Evolutionary conservation across 2,797 vertebrate genomes (phyloP), one percentile per base, ranked within the genome.

Genomic region (Aulostomus chinensis): DNA sequence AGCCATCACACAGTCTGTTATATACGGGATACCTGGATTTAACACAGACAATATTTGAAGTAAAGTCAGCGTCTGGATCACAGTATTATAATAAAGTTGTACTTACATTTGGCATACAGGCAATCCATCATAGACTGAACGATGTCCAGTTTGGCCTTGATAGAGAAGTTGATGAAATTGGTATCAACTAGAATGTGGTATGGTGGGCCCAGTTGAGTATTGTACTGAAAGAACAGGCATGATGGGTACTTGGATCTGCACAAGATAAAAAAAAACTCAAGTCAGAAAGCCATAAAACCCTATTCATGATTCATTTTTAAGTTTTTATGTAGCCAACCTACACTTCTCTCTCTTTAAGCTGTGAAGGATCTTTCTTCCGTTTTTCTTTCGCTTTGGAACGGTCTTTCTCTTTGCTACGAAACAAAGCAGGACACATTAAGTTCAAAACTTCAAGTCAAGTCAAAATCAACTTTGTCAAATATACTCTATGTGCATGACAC

Each of bases 101-200:
- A 49, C 94, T 94, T 76, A 98, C 97, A 99, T 68, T 99, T 99
- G 43, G 97, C 97, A 54, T 98, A 99, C 3, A 99, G 90, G 57
- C 97, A 99, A 61, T 98, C 96, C 97, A 99, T 98, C 97, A 99
- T 99, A 2, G 96, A 98, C 67, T 98, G 97, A 40, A 99, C 93
- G 18, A 99, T 87, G 77, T 99, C 97, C 67, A 98, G 81, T 83
- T 99, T 99, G 60, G 96, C 95, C 79, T 98, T 99, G 79, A 99
- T 99, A 48, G 97, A 99, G 58, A 99, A 99, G 85, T 98, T 98
- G 85, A 99, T 98, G 84, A 99, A 98, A 76, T 99, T 99, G 28
- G 97, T 99, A 69, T 98, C 97, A 13, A 99, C 92, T 1, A 99
- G 83, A 75, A 99, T 87, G 71, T 99, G 92, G 74, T 99, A 99